These are phyloP conservation scores for Drosophila baimaii DNA, from an alignment of 1,140 invertebrate species.

Conservation along the genomic window DNA sequence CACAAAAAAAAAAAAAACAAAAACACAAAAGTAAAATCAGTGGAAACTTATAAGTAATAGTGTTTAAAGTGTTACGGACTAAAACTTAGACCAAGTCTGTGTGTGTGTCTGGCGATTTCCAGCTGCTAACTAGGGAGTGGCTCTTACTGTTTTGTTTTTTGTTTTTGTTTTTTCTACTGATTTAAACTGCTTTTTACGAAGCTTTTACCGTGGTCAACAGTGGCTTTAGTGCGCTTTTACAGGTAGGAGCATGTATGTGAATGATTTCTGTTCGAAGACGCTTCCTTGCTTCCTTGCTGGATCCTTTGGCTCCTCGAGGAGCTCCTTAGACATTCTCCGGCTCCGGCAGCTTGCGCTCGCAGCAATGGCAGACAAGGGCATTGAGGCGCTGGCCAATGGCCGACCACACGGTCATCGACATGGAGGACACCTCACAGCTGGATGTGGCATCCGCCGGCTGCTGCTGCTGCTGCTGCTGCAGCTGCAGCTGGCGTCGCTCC, in stretches of 20 bases:
- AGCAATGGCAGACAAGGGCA: slow-evolving; percentile 83
- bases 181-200: background rate
- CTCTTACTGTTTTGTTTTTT: background rate
- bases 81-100: slow-evolving; percentile 23
- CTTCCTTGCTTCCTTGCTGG: too few relatives aligned
- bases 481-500: slow-evolving; percentile 33
- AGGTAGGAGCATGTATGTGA: background rate
- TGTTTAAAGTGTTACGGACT: slow-evolving; percentile 13
- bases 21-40: slow-evolving; percentile 20
- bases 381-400: slow-evolving; percentile 79
- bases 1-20: slow-evolving; percentile 9
- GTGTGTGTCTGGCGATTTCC: background rate
- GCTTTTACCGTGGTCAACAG: background rate
- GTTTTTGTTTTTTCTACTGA: too few relatives aligned
- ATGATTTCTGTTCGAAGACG: background rate
- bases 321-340: slow-evolving; percentile 81
- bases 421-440: slow-evolving; percentile 80
- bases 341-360: slow-evolving; percentile 82
- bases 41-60: slow-evolving; percentile 8
- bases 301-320: too few relatives aligned
- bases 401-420: slow-evolving; percentile 81
- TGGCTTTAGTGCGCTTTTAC: background rate
- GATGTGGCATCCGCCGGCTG: slow-evolving; percentile 50
- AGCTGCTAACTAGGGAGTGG: slow-evolving; percentile 8
- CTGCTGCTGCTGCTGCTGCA: too few relatives aligned